Evolutionary conservation across 2,888 invertebrate species (phyloP), one percentile per base, ranked within the genome.

Genomic region (Phalera bucephala): DNA sequence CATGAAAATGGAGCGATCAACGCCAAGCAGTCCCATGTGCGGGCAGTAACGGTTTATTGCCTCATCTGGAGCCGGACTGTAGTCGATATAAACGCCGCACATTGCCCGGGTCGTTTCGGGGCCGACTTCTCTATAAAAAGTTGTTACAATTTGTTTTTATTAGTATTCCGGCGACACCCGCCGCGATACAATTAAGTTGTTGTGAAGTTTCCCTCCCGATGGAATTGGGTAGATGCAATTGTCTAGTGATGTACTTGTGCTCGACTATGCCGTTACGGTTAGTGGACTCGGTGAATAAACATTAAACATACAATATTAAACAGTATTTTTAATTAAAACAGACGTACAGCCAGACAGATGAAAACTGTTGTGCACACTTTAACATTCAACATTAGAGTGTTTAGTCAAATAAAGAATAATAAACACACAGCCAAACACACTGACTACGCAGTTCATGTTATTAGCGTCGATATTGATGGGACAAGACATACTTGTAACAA

Each of bases 81-180:
- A 45, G 48, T 56, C 51, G 46, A 43, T 53, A 51, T 30, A 50
- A 46, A 50, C 36, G 44, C 48, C 48, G 33, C 27, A 31, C 21
- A 17, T 35, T 43, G 41, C 45, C 37, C 27, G 36, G 37, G 41
- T 41, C 33, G 37, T 38, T 42, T 35, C 42, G 46, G 38, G 27
- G 26, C 43, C 33, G 29, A 53, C 46, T 43, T 42, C 44, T 32
- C 47, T 51, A 52, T 59, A 55, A 47, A 55, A 59, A 57, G 55
- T 61, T 52, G 45, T 41, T 51, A 47, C 50, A 49, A 51, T 59
- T 61, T 51, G 47, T 55, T 61, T 61, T 61, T 61, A 64, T 57
- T 55, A 52, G 52, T 46, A 45, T 46, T 35, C 19, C 32, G 29
- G 4, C 5, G 22, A 32, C 7, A 22, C 31, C 17, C 31, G 15